Evolutionary conservation across 2,797 vertebrate species (phyloP).

Genomic region (Bovichtus variegatus): DNA sequence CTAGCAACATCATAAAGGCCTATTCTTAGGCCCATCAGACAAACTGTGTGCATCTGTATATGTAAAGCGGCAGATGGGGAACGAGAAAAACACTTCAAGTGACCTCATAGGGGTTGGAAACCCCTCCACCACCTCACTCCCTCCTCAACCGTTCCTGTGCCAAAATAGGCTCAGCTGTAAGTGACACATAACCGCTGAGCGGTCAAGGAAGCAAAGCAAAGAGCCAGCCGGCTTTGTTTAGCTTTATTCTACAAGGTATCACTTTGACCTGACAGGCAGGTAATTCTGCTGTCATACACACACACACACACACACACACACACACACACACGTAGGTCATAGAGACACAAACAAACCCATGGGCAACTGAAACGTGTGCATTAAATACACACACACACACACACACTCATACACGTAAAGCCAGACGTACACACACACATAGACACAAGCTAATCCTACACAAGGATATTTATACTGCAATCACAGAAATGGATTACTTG

Average conservation of each 20-base stretch:
- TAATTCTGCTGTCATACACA: conserved; percentile 12
- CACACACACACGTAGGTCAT: conserved; percentile 10
- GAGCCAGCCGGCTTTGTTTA: conserved; percentile 18
- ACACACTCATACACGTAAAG: neutral
- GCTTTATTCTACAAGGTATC: conserved; percentile 34
- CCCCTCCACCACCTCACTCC: neutral
- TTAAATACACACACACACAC: conserved; percentile 6
- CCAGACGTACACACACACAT: neutral
- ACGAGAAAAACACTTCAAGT: conserved; percentile 49
- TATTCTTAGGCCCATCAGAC: conserved; percentile 53
- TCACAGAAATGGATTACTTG: conserved; percentile 57
- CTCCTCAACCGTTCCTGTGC: conserved; percentile 12
- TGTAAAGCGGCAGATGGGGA: conserved; percentile 29
- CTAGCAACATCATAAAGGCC: conserved; percentile 47
- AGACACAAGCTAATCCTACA: conserved; percentile 37
- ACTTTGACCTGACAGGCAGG: conserved; percentile 33
- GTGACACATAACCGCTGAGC: conserved; percentile 53
- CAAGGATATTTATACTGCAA: conserved; percentile 43
- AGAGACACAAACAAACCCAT: conserved; percentile 1
- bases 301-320: neutral
- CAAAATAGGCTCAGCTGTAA: conserved; percentile 55
- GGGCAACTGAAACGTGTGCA: neutral
- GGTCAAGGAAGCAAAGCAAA: conserved; percentile 32
- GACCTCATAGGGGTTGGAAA: conserved; percentile 39
- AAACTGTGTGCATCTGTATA: conserved; percentile 23